Evolutionary conservation across 2,888 invertebrate species (phyloP).

Genomic region (Diaphora mendica): DNA sequence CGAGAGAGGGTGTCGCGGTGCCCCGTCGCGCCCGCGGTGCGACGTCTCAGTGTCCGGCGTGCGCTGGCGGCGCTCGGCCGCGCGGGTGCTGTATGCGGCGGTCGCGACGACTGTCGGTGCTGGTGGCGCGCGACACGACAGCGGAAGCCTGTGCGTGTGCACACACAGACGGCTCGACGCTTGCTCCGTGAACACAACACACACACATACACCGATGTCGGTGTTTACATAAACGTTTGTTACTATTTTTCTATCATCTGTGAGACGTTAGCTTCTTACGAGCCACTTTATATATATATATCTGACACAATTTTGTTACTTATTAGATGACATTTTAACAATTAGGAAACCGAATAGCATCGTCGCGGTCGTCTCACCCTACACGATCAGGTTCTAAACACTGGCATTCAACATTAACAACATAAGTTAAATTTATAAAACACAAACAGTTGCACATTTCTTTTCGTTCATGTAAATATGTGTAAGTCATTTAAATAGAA

Average conservation of each 20-base stretch:
- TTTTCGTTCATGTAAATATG: neutral
- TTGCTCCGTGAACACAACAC: slow-evolving; percentile 65
- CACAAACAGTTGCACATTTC: neutral
- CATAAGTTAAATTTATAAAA: neutral
- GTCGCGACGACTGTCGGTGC: slow-evolving; percentile 39
- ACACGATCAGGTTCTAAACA: slow-evolving; percentile 35
- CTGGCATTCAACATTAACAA: slow-evolving; percentile 21
- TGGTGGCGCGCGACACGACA: slow-evolving; percentile 58
- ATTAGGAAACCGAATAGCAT: slow-evolving; percentile 26
- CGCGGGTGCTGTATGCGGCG: slow-evolving; percentile 44
- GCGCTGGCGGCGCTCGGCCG: slow-evolving; percentile 30
- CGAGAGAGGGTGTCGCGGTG: slow-evolving; percentile 33
- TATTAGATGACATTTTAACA: slow-evolving; percentile 19
- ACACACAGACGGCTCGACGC: slow-evolving; percentile 53
- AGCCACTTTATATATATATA: slow-evolving; percentile 27
- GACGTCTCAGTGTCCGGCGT: slow-evolving; percentile 33
- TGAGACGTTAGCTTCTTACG: slow-evolving; percentile 45
- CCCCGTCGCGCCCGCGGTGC: slow-evolving; percentile 46
- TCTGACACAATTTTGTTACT: slow-evolving; percentile 15
- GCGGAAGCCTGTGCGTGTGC: slow-evolving; percentile 59
- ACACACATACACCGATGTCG: slow-evolving; percentile 48
- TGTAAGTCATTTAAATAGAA: neutral
- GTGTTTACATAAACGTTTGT: slow-evolving; percentile 43
- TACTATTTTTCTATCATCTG: slow-evolving; percentile 70
- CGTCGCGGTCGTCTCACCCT: slow-evolving; percentile 42